A percentile compares a stretch with the other conserved stretches of the same genome.
Conservation (phyloP, 2,888 invertebrate genomes). For the Orchesellides sinensis region DNA sequence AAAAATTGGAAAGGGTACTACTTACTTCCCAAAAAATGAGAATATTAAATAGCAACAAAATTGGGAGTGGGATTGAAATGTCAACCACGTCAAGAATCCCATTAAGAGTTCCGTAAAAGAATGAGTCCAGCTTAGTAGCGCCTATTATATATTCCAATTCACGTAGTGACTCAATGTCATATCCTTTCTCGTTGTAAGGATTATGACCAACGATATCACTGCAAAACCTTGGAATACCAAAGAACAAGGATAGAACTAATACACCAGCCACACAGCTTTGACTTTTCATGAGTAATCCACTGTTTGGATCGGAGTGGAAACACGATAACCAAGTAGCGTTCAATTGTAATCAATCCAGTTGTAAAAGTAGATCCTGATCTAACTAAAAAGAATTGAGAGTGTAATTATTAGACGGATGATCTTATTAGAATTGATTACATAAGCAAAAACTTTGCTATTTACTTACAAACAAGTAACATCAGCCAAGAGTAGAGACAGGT, state of each 20-base stretch:
- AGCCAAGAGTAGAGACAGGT: too few species aligned
- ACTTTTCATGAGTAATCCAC: not conserved
- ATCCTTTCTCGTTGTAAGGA: not conserved
- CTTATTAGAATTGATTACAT: not conserved
- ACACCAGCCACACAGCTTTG: not conserved
- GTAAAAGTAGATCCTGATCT: not conserved
- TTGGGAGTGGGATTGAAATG: not conserved
- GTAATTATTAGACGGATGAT: not conserved
- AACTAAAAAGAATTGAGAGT: not conserved
- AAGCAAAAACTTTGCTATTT: not conserved
- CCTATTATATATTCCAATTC: not conserved
- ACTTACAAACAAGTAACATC: not conserved
- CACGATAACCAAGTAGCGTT: not conserved
- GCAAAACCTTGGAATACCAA: not conserved
- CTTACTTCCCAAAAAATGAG: not conserved
- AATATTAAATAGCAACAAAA: not conserved
- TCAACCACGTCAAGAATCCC: not conserved
- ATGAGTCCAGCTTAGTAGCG: not conserved
- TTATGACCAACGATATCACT: not conserved
- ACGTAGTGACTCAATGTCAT: not conserved
- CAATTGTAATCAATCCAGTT: slow-evolving; percentile 5
- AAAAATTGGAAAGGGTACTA: not conserved
- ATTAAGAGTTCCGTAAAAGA: not conserved
- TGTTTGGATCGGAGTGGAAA: not conserved
- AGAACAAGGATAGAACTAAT: not conserved